These are phyloP conservation scores for Oreohelix idahoensis DNA, from an alignment of 1,140 invertebrate genomes.

Conservation along the genomic window DNA sequence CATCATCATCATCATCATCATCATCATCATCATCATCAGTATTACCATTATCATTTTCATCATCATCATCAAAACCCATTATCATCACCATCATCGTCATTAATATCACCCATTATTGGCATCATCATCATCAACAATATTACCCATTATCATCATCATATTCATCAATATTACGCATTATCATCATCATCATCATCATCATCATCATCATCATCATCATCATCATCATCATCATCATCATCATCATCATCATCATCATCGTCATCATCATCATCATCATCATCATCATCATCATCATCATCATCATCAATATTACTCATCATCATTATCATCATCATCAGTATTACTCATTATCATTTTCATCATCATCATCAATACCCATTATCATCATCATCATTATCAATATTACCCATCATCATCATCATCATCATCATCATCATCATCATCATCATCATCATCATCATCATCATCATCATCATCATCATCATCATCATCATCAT, in stretches of 20 bases:
- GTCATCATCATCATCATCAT: slow-evolving; percentile 14
- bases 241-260: slow-evolving; percentile 43
- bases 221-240: slow-evolving; percentile 45
- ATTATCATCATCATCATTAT: neutral
- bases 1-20: neutral
- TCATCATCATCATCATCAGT: neutral
- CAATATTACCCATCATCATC: slow-evolving; percentile 18
- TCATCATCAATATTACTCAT: slow-evolving; percentile 20
- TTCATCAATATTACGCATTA: slow-evolving; percentile 34
- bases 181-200: slow-evolving; percentile 1
- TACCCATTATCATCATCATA: neutral
- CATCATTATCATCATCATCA: neutral
- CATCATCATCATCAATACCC: slow-evolving; percentile 25
- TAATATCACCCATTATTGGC: neutral
- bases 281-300: slow-evolving; percentile 10
- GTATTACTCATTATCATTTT: slow-evolving; percentile 2
- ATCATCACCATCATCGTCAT: slow-evolving; percentile 27
- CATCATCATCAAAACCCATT: slow-evolving; percentile 28
- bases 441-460: slow-evolving; percentile 39
- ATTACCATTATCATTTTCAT: slow-evolving; percentile 7
- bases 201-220: slow-evolving; percentile 43
- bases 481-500: slow-evolving; percentile 34
- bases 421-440: slow-evolving; percentile 42
- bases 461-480: slow-evolving; percentile 39
- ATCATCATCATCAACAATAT: neutral